phyloP scores from a whole-genome alignment of 1,140 invertebrate genomes.

The Pseudomyrmex sp. region DNA sequence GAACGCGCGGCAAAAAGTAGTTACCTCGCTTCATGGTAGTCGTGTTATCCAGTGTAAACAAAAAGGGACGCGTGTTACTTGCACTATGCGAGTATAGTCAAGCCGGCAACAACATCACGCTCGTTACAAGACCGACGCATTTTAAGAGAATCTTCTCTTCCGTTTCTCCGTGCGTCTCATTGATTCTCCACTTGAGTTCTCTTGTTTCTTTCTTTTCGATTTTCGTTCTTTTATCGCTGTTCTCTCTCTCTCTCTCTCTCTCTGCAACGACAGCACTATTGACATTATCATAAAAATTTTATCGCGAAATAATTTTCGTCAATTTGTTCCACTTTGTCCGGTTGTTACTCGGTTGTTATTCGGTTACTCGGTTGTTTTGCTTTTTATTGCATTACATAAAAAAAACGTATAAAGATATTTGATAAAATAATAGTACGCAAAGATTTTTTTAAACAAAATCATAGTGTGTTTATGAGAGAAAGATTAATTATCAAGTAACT shows the following conservation, averaged over 20 bases:
- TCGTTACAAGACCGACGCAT: constrained; percentile 69
- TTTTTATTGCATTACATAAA: too few species aligned
- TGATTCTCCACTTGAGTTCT: constrained; percentile 34
- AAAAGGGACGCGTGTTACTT: constrained; percentile 75
- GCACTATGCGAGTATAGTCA: constrained; percentile 55
- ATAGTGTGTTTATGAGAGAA: too few species aligned
- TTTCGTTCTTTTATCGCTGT: background rate
- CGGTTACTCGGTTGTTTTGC: too few species aligned
- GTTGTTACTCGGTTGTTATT: too few species aligned
- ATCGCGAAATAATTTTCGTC: background rate
- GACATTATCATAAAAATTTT: background rate
- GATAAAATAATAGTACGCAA: too few species aligned
- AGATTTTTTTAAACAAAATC: too few species aligned
- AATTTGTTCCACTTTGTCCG: background rate
- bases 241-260: background rate
- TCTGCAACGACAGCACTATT: background rate
- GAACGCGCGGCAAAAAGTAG: constrained; percentile 73
- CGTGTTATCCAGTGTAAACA: constrained; percentile 77
- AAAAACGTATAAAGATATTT: too few species aligned
- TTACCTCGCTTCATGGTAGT: constrained; percentile 77
- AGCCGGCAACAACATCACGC: constrained; percentile 78
- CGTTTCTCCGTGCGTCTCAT: constrained; percentile 50
- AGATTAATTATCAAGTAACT: too few species aligned
- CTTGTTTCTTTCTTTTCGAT: constrained; percentile 12
- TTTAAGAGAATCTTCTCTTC: constrained; percentile 44